Conservation (phyloP, 2,888 invertebrate genomes). For the Sphaeridia pumilis region DNA sequence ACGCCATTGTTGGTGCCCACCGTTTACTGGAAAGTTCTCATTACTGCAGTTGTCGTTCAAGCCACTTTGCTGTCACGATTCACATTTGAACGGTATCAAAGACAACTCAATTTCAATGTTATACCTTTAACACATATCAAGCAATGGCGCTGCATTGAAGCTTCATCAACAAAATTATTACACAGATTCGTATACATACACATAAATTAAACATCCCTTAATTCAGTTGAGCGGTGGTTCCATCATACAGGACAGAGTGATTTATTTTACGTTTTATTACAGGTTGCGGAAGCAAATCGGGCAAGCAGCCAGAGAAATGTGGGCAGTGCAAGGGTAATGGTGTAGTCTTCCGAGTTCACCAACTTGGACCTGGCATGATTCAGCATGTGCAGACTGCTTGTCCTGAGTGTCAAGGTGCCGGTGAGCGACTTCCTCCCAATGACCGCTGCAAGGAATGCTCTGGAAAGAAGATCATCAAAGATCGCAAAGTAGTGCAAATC, state of each 20-base stretch:
- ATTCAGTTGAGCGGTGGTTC: too few relatives aligned
- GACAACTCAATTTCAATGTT: too few relatives aligned
- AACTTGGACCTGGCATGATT: slow-evolving; percentile 61
- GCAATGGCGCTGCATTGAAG: too few relatives aligned
- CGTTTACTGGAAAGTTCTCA: too few relatives aligned
- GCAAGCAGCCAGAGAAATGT: slow-evolving; percentile 77
- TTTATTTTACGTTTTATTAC: slow-evolving; percentile 3
- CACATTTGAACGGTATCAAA: too few relatives aligned
- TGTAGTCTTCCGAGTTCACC: slow-evolving; percentile 61
- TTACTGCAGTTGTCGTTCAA: too few relatives aligned
- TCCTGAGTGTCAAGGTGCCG: slow-evolving; percentile 71
- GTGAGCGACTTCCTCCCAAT: slow-evolving; percentile 73
- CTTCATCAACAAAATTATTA: too few relatives aligned
- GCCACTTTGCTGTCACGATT: too few relatives aligned
- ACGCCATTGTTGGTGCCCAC: too few relatives aligned
- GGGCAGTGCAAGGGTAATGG: slow-evolving; percentile 78
- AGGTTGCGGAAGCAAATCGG: slow-evolving; percentile 68
- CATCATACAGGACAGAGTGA: background rate
- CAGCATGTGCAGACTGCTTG: slow-evolving; percentile 89
- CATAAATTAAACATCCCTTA: too few relatives aligned
- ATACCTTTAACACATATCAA: too few relatives aligned
- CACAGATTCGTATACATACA: too few relatives aligned
- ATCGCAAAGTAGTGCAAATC: slow-evolving; percentile 49
- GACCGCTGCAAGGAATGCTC: slow-evolving; percentile 88
- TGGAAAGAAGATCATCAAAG: slow-evolving; percentile 59